These are phyloP conservation scores for Quadroppia sp. DNA, from an alignment of 2,888 invertebrate genomes.

Conservation along the genomic window DNA sequence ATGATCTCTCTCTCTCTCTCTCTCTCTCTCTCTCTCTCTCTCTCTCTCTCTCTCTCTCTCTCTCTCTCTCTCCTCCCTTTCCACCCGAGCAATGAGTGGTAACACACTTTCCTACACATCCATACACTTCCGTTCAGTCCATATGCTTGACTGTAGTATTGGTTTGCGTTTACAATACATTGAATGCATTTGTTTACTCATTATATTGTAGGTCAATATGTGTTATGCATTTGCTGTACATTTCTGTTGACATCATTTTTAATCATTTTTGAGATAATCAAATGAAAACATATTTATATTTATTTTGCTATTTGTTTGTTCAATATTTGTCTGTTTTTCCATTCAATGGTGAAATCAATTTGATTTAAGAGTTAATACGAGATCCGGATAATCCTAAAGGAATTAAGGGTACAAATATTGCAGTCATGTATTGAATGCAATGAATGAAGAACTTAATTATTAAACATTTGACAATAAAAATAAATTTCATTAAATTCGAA, in stretches of 20 bases:
- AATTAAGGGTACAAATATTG: too few relatives aligned
- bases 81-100: neutral
- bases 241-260: slow-evolving; percentile 13
- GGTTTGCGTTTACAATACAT: neutral
- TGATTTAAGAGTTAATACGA: neutral
- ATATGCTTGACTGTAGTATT: neutral
- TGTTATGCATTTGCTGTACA: slow-evolving; percentile 6
- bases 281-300: neutral
- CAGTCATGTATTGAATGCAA: too few relatives aligned
- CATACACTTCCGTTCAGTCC: slow-evolving; percentile 5
- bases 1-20: slow-evolving; percentile 1
- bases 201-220: slow-evolving; percentile 16
- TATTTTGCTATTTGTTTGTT: neutral
- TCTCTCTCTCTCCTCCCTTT: neutral
- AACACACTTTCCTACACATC: slow-evolving; percentile 1
- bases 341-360: neutral
- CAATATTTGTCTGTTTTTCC: neutral
- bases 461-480: too few relatives aligned
- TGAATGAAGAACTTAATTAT: too few relatives aligned
- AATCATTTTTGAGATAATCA: neutral
- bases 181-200: neutral
- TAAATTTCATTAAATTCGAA: too few relatives aligned
- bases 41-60: slow-evolving; percentile 12
- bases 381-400: too few relatives aligned
- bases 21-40: neutral